phyloP scores from a whole-genome alignment of 2,113 vertebrate genomes.

The Nanorana parkeri region DNA sequence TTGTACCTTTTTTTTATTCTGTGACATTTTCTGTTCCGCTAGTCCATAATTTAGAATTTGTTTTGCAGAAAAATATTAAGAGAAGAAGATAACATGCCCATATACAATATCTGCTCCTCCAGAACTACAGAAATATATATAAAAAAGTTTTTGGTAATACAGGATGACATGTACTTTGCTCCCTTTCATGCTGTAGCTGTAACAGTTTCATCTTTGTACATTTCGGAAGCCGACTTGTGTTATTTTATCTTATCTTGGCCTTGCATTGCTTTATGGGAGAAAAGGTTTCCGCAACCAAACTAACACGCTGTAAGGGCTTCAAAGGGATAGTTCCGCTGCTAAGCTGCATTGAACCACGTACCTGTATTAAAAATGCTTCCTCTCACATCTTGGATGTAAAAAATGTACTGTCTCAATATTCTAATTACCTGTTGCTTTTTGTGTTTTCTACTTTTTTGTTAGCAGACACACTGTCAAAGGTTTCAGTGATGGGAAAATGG shows the following conservation, averaged over 20 bases:
- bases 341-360: not conserved
- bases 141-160: not conserved
- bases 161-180: slow-evolving; percentile 3
- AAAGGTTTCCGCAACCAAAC: not conserved
- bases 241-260: slow-evolving; percentile 16
- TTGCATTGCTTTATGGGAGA: not conserved
- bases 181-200: slow-evolving; percentile 12
- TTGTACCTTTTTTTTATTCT: too few relatives aligned
- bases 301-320: not conserved
- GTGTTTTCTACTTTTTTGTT: too few relatives aligned
- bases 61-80: slow-evolving; percentile 2
- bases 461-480: not conserved
- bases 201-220: slow-evolving; percentile 20
- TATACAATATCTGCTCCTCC: not conserved
- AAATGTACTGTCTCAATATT: too few relatives aligned
- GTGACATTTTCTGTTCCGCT: too few relatives aligned
- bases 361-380: not conserved
- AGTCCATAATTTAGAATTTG: too few relatives aligned
- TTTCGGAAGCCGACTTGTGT: slow-evolving; percentile 12
- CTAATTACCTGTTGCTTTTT: too few relatives aligned
- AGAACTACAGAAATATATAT: not conserved
- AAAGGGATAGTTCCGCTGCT: not conserved
- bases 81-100: not conserved
- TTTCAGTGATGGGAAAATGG: too few relatives aligned
- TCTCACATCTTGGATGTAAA: not conserved